phyloP scores from a whole-genome alignment of 2,113 vertebrate species.

The Chelonoidis abingdonii region DNA sequence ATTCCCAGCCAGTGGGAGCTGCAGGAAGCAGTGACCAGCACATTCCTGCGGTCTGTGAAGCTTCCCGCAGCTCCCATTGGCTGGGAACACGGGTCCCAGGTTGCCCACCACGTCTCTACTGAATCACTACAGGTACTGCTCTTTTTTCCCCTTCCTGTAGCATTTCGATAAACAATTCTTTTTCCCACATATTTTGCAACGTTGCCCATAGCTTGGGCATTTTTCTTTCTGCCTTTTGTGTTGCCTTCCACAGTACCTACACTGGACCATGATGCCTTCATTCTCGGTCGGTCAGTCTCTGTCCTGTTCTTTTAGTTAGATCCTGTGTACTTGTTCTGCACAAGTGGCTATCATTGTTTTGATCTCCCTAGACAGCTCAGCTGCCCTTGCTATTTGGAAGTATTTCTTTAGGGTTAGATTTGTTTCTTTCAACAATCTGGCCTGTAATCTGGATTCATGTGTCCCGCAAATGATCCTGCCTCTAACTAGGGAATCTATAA shows the following conservation, averaged over 20 bases:
- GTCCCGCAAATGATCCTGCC: background rate
- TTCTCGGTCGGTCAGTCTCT: background rate
- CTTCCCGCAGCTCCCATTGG: too few relatives aligned
- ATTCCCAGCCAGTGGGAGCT: too few relatives aligned
- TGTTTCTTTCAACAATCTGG: background rate
- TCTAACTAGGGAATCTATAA: background rate
- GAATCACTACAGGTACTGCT: background rate
- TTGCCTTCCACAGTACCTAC: background rate
- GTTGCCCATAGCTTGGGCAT: background rate
- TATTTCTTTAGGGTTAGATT: background rate
- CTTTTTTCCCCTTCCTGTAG: background rate
- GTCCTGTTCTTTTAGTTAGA: background rate
- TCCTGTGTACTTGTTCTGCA: background rate
- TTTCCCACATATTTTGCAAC: background rate
- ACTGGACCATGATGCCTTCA: fast-evolving
- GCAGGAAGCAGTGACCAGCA: too few relatives aligned
- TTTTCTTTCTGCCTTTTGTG: fast-evolving
- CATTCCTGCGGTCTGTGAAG: too few relatives aligned
- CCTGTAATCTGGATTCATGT: background rate
- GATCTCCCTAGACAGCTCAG: background rate
- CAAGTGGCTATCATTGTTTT: background rate
- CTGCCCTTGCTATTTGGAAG: background rate
- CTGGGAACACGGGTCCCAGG: too few relatives aligned
- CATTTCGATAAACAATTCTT: background rate
- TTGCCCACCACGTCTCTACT: background rate